These are phyloP conservation scores for Vicugna pacos DNA, from an alignment of 2,113 vertebrate species.

Conservation along the genomic window DNA sequence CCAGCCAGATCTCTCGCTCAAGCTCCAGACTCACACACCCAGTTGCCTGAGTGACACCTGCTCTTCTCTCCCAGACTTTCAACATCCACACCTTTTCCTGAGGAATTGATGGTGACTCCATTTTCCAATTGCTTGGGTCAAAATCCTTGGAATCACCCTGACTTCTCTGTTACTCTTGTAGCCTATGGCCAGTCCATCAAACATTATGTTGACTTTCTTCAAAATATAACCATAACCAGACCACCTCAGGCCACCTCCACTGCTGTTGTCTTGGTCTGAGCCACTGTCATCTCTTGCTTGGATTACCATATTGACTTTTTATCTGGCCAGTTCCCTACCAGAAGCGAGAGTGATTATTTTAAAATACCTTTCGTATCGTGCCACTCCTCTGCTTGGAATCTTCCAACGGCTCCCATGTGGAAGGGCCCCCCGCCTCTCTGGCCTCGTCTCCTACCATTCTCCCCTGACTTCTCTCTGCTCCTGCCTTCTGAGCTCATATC, in stretches of 20 bases:
- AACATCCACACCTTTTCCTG: too few species aligned
- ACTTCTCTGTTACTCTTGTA: background rate
- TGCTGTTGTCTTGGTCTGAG: background rate
- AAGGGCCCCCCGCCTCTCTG: background rate
- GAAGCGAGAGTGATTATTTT: background rate
- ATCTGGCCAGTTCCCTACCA: background rate
- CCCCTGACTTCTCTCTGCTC: too few species aligned
- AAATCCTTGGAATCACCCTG: background rate
- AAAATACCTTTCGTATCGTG: background rate
- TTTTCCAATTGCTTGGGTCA: background rate
- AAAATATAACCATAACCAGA: background rate
- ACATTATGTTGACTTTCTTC: background rate
- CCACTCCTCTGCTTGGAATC: background rate
- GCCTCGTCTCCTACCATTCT: background rate
- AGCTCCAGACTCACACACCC: background rate
- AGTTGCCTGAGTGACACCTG: background rate
- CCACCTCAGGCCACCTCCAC: rapidly evolving
- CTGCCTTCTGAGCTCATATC: background rate
- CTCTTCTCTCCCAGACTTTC: background rate
- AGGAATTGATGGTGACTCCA: background rate
- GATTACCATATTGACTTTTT: background rate
- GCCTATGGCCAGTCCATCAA: background rate
- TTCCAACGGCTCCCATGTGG: background rate
- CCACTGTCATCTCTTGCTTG: background rate
- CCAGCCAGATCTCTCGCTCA: background rate